These are phyloP conservation scores for mouse (Mus musculus) DNA, from an alignment of 2,113 vertebrate species.

Conservation along the genomic window GRCm39 chr9:54059001-54059500, in stretches of 20 bases:
- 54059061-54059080: background rate
- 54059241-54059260: background rate
- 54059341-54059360: background rate
- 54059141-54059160: background rate
- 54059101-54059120: background rate
- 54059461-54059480: too few relatives aligned
- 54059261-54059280: background rate
- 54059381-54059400: too few relatives aligned
- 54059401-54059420: too few relatives aligned
- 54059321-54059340: background rate
- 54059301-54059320: background rate
- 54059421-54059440: too few relatives aligned
- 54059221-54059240: background rate
- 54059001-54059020: background rate
- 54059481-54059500: too few relatives aligned
- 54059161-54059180: background rate
- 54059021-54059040: background rate
- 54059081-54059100: background rate
- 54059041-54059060: background rate
- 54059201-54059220: background rate
- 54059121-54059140: background rate
- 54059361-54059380: too few relatives aligned
- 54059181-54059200: background rate
- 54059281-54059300: background rate
- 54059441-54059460: too few relatives aligned